Percentiles rank a stretch among this genome's conserved stretches.
These are phyloP conservation scores for Candoia aspera DNA, from an alignment of 2,113 vertebrate species.

Conservation along the genomic window DNA sequence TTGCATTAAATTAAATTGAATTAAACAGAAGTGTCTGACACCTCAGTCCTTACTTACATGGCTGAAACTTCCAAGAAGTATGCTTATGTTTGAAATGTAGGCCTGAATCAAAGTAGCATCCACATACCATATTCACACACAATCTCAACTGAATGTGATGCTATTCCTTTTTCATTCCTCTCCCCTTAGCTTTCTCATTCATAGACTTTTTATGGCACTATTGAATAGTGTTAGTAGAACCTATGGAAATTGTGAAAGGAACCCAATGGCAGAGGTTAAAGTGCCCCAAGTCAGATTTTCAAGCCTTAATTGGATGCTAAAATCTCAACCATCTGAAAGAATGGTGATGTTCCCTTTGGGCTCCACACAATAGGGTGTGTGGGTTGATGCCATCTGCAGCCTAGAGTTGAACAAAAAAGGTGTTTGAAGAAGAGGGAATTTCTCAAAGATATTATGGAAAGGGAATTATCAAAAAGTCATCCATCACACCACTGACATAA, in stretches of 20 bases:
- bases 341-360: slow-evolving; percentile 73
- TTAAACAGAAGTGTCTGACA: not conserved
- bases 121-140: not conserved
- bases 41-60: not conserved
- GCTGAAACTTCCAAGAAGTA: not conserved
- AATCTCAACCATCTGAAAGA: slow-evolving; percentile 67
- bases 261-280: slow-evolving; percentile 68
- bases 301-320: slow-evolving; percentile 74
- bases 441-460: slow-evolving; percentile 84
- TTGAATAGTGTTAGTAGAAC: slow-evolving; percentile 38
- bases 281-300: slow-evolving; percentile 64
- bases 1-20: not conserved
- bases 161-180: slow-evolving; percentile 41
- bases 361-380: slow-evolving; percentile 89
- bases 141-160: slow-evolving; percentile 11
- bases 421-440: slow-evolving; percentile 73
- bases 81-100: not conserved
- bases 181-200: not conserved
- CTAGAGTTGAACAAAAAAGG: slow-evolving; percentile 77
- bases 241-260: slow-evolving; percentile 56
- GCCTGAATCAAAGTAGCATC: not conserved
- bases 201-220: slow-evolving; percentile 36
- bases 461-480: slow-evolving; percentile 85
- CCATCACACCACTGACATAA: slow-evolving; percentile 87
- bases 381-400: slow-evolving; percentile 92